Base-by-base conservation (phyloP, 64 coral and sea anemone species). In the Exaiptasia diaphana region DNA sequence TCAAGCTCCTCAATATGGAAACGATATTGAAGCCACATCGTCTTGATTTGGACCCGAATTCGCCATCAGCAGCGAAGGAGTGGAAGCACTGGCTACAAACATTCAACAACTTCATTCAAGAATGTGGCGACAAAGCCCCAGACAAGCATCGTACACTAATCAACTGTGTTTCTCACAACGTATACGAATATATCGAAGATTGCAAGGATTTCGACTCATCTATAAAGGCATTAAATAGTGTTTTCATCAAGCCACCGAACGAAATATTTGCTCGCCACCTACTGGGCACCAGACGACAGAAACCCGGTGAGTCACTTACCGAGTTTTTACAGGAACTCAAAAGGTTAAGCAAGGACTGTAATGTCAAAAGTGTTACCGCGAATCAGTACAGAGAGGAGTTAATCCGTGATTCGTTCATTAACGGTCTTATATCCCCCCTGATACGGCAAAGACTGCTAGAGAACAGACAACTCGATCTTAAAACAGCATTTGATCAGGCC, bases 111-210 rank as follows among this genome's bases (percentile, higher is more conserved):
- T 75, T 75, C 52, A 75, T 75, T 30, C n/a, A n/a, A 20, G 34
- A 86, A 49, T 75, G 54, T 41, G 53, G 68, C 2, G 52, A 59
- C 5, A 60, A 64, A 13, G 82, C 68, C 50, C 53, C 53, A 25
- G 68, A 74, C 53, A 55, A 74, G 29, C 28, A 53, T 20, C 34
- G 50, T 3, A 85, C 68, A 13, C 82, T 85, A 36, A 25, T 85
- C 17, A 85, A 74, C 25, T 85, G 59, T 37, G 13, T 85, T 1
- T 85, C 82, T 0, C 67, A 73, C 38, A 85, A 55, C 21, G 67
- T 85, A 1, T 74, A 71, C 45, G 82, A 85, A 74, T 40, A 73
- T 33, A 74, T 79, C 27, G 76, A 79, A 54, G 53, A 79, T 42
- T 79, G 53, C 53, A 15, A 2, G 18, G 57, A 58, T 21, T 79